phyloP scores from a whole-genome alignment of 2,797 vertebrate species.

The Sebastes hubbsi region DNA sequence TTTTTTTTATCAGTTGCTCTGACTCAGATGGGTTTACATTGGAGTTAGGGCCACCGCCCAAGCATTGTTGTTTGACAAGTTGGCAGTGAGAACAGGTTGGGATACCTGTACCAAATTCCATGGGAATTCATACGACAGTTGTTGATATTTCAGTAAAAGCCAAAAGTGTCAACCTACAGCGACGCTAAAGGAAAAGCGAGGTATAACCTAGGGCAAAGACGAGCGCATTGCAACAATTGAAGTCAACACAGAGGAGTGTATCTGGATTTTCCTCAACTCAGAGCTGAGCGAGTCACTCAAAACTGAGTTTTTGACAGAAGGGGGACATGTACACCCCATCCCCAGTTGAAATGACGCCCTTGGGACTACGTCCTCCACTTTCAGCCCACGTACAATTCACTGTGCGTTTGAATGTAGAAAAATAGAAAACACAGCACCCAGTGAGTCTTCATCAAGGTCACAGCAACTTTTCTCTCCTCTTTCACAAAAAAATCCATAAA shows the following conservation, averaged over 20 bases:
- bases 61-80: neutral
- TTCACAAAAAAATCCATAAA: slow-evolving; percentile 40
- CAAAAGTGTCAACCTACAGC: neutral
- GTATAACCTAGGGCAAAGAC: neutral
- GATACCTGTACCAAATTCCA: too few relatives aligned
- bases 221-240: neutral
- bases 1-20: neutral
- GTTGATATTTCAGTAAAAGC: neutral
- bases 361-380: neutral
- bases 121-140: neutral
- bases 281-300: neutral
- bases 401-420: neutral
- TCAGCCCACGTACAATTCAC: slow-evolving; percentile 4
- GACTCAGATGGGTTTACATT: neutral
- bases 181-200: neutral
- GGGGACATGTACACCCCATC: neutral
- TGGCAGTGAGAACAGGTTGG: neutral
- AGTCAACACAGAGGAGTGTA: neutral
- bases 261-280: neutral
- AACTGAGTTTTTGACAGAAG: neutral
- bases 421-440: slow-evolving; percentile 36
- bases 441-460: slow-evolving; percentile 64
- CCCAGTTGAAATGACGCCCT: neutral
- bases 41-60: neutral
- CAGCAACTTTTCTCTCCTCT: slow-evolving; percentile 53